Percentiles rank a stretch among this genome's conserved stretches.
These are phyloP conservation scores for Hanleya hanleyi DNA, from an alignment of 2,888 invertebrate species.

Conservation along the genomic window DNA sequence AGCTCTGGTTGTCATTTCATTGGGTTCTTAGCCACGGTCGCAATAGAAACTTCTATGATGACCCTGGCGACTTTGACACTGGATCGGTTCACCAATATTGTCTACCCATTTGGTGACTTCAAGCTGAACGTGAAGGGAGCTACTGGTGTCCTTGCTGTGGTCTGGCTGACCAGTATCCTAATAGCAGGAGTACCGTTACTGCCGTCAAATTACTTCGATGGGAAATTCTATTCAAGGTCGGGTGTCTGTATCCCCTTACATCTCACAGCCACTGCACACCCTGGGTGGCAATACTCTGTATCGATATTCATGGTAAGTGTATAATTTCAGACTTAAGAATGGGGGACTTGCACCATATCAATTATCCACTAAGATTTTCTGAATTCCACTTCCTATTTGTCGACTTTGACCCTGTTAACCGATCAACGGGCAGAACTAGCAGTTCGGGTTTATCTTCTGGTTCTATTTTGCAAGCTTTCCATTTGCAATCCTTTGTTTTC, in stretches of 20 bases:
- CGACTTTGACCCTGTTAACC: no score
- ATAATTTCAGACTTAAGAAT: no score
- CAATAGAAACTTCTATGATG: conserved; percentile 52
- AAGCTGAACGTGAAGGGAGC: conserved; percentile 66
- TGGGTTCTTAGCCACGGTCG: conserved; percentile 72
- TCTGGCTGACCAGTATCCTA: conserved; percentile 67
- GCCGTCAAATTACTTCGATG: conserved; percentile 53
- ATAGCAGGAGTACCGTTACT: conserved; percentile 70
- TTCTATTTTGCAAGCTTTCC: no score
- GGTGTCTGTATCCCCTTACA: conserved; percentile 61
- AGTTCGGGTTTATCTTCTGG: no score
- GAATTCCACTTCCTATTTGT: no score
- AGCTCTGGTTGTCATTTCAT: conserved; percentile 69
- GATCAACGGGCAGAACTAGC: no score
- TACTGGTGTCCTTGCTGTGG: conserved; percentile 63
- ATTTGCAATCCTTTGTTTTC: no score
- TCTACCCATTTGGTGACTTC: conserved; percentile 70
- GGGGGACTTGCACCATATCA: no score
- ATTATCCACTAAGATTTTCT: no score
- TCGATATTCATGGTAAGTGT: conserved; percentile 51
- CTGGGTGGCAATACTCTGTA: conserved; percentile 63
- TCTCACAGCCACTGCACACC: conserved; percentile 53
- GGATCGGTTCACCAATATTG: conserved; percentile 72
- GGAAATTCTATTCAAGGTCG: conserved; percentile 56
- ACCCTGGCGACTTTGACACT: conserved; percentile 58